phyloP scores from a whole-genome alignment of 1,140 invertebrate genomes.

The Orussus abietinus region DNA sequence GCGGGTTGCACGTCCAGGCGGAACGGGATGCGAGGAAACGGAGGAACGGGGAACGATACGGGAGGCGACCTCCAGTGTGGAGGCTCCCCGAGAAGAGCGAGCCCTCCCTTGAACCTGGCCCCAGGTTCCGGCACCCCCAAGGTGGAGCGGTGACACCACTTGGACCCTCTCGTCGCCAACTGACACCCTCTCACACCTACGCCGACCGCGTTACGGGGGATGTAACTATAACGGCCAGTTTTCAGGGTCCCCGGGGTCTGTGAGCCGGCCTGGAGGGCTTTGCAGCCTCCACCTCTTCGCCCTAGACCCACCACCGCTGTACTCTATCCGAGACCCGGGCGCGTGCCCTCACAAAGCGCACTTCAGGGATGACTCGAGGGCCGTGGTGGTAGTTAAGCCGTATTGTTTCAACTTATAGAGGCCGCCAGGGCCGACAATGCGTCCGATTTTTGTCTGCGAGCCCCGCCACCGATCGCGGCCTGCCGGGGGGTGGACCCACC shows the following conservation, averaged over 20 bases:
- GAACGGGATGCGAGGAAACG: background rate
- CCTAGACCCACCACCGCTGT: constrained; percentile 37
- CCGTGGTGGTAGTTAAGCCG: constrained; percentile 36
- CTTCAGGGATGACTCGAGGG: constrained; percentile 43
- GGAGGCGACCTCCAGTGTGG: background rate
- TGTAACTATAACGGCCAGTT: constrained; percentile 30
- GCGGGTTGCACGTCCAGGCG: background rate
- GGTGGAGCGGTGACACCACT: no score
- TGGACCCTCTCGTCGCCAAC: no score
- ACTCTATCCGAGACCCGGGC: constrained; percentile 30
- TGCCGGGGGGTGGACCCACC: constrained; percentile 4
- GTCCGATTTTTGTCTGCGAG: constrained; percentile 27
- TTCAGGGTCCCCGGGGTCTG: constrained; percentile 22
- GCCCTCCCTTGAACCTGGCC: background rate
- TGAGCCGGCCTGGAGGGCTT: no score
- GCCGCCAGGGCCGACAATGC: constrained; percentile 22
- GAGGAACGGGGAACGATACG: background rate
- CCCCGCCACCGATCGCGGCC: constrained; percentile 1
- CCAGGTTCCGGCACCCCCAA: background rate
- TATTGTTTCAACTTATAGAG: constrained; percentile 43
- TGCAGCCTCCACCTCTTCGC: no score
- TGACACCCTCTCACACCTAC: constrained; percentile 12
- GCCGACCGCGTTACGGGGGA: constrained; percentile 18
- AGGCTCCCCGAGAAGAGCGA: background rate
- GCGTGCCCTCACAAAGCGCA: constrained; percentile 46